These are phyloP conservation scores for Semaprochilodus insignis DNA, from an alignment of 2,797 vertebrate genomes.

Conservation along the genomic window DNA sequence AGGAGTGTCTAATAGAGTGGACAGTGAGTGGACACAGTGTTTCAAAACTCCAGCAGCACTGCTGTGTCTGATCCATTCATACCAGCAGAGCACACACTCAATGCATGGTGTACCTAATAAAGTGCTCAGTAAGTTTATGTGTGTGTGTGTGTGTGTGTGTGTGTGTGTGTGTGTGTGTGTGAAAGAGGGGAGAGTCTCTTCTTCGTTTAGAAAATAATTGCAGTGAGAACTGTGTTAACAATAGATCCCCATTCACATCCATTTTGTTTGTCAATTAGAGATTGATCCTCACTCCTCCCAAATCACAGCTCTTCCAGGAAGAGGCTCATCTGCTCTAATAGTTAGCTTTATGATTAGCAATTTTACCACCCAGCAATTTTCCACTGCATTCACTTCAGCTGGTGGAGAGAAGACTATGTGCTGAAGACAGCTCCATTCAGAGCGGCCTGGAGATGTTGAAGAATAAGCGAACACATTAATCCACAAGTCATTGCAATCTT, in stretches of 20 bases:
- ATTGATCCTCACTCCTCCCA: slow-evolving; percentile 52
- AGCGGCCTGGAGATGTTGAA: slow-evolving; percentile 76
- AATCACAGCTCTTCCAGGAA: slow-evolving; percentile 53
- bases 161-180: neutral
- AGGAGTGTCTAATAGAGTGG: too few species aligned
- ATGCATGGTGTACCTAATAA: too few species aligned
- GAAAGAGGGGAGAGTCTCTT: neutral
- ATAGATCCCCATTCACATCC: slow-evolving; percentile 26
- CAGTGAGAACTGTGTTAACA: slow-evolving; percentile 14
- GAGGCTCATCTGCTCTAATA: slow-evolving; percentile 48
- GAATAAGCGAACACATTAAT: slow-evolving; percentile 82
- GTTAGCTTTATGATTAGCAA: slow-evolving; percentile 58
- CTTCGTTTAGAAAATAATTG: slow-evolving; percentile 35
- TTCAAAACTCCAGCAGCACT: too few species aligned
- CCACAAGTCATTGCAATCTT: slow-evolving; percentile 78
- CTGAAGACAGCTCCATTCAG: slow-evolving; percentile 71
- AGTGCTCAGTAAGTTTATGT: neutral
- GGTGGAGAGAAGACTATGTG: slow-evolving; percentile 39
- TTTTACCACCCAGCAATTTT: slow-evolving; percentile 60
- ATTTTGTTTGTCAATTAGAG: slow-evolving; percentile 50
- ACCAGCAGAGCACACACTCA: too few species aligned
- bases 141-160: neutral
- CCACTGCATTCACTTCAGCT: slow-evolving; percentile 45
- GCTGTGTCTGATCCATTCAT: too few species aligned
- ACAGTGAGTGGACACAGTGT: too few species aligned